phyloP scores from a whole-genome alignment of 2,888 invertebrate species.

The Hybos culiciformis region DNA sequence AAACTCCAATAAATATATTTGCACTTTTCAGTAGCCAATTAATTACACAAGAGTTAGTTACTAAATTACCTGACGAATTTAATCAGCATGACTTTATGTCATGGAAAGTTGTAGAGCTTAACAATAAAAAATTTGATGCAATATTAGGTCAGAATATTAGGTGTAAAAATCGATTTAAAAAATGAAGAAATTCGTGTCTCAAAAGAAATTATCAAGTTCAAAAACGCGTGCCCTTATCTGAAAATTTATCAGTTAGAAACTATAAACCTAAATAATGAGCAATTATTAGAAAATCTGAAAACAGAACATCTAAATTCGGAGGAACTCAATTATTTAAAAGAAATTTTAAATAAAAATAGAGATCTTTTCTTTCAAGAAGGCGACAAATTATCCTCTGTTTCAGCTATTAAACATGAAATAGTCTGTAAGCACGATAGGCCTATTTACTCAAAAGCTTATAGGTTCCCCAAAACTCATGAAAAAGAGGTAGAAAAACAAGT shows the following conservation, averaged over 20 bases:
- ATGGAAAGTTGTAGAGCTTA: background rate
- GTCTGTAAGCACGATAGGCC: background rate
- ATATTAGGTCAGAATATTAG: background rate
- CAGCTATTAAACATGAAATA: background rate
- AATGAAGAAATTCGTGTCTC: background rate
- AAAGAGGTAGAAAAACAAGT: constrained; percentile 7
- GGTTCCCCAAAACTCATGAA: background rate
- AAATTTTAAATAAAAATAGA: background rate
- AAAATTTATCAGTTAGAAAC: background rate
- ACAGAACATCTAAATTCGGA: background rate
- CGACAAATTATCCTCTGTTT: background rate
- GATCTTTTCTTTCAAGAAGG: background rate
- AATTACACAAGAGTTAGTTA: background rate
- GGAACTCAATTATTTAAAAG: background rate
- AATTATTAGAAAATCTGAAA: background rate
- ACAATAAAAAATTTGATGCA: background rate
- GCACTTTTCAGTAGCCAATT: background rate
- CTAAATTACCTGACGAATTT: background rate
- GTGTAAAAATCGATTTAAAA: background rate
- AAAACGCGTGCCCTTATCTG: background rate
- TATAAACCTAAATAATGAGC: background rate
- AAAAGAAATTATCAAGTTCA: background rate
- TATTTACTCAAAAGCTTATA: background rate
- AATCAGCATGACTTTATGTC: background rate
- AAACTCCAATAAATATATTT: background rate